These are phyloP conservation scores for Drosophila ohnishii DNA, from an alignment of 1,140 invertebrate species.

Conservation along the genomic window DNA sequence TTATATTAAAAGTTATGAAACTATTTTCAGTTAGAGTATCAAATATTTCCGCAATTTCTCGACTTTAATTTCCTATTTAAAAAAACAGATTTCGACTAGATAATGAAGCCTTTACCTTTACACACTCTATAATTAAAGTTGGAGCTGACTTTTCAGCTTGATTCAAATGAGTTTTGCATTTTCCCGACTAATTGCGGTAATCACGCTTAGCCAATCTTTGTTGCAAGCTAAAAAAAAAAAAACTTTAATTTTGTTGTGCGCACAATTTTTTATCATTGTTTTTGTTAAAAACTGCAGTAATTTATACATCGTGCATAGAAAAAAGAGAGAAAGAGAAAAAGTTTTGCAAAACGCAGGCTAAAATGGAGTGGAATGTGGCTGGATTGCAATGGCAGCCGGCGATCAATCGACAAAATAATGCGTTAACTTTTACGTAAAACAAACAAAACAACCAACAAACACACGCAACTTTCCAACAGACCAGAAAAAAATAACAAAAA, in stretches of 20 bases:
- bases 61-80: too few relatives aligned
- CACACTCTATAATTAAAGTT: slow-evolving; percentile 17
- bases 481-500: slow-evolving; percentile 32
- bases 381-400: slow-evolving; percentile 18
- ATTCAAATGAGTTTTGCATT: slow-evolving; percentile 28
- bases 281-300: slow-evolving; percentile 76
- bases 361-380: slow-evolving; percentile 5
- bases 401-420: slow-evolving; percentile 80
- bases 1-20: too few relatives aligned
- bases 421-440: slow-evolving; percentile 76
- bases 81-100: background rate
- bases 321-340: slow-evolving; percentile 49
- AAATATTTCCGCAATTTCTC: background rate
- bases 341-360: slow-evolving; percentile 50
- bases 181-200: slow-evolving; percentile 73
- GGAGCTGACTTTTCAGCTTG: slow-evolving; percentile 6
- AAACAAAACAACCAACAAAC: slow-evolving; percentile 57
- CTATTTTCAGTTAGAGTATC: background rate
- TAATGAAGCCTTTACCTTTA: slow-evolving; percentile 3
- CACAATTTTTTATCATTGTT: slow-evolving; percentile 75
- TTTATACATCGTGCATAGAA: slow-evolving; percentile 62
- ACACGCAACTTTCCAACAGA: slow-evolving; percentile 67
- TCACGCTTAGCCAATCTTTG: slow-evolving; percentile 40
- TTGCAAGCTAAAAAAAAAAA: slow-evolving; percentile 29
- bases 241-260: slow-evolving; percentile 70